Percentiles rank a stretch among this genome's conserved stretches.
Conservation (phyloP, 1,140 invertebrate species). For the Augochlora pura region DNA sequence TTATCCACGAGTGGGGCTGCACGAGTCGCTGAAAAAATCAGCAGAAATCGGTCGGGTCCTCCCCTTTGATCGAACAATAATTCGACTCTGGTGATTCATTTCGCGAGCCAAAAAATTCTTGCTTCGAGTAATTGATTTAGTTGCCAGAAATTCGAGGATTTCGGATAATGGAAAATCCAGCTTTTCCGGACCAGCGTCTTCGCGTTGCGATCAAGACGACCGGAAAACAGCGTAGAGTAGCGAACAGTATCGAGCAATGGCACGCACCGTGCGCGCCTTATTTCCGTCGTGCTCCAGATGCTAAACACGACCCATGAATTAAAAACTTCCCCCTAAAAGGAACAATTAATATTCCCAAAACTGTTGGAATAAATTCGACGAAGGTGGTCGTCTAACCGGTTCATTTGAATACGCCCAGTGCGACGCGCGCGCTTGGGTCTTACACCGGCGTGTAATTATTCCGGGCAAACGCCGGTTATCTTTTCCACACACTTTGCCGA, state of each 20-base stretch:
- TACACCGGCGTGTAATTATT: conserved; percentile 34
- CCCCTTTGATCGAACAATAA: too few relatives aligned
- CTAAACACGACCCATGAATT: not conserved
- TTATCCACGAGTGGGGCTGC: not conserved
- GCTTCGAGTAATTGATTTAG: too few relatives aligned
- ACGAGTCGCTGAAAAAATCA: not conserved
- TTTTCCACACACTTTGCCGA: conserved; percentile 11
- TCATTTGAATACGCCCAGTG: conserved; percentile 15
- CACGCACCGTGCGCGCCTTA: too few relatives aligned
- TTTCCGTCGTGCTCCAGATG: not conserved
- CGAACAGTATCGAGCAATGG: too few relatives aligned
- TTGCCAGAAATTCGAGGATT: too few relatives aligned
- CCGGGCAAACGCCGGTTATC: conserved; percentile 33
- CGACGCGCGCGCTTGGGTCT: conserved; percentile 1
- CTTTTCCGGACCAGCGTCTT: too few relatives aligned
- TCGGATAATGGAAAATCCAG: too few relatives aligned
- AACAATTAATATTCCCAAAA: conserved; percentile 4
- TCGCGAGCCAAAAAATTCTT: too few relatives aligned
- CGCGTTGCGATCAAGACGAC: too few relatives aligned
- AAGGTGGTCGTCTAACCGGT: not conserved
- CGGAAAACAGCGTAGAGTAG: too few relatives aligned
- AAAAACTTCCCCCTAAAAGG: not conserved
- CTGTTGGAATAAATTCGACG: not conserved
- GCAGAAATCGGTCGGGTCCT: too few relatives aligned
- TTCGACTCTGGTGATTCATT: too few relatives aligned